Evolutionary conservation across 2,113 vertebrate species (phyloP).

Genomic region (Noctilio leporinus): DNA sequence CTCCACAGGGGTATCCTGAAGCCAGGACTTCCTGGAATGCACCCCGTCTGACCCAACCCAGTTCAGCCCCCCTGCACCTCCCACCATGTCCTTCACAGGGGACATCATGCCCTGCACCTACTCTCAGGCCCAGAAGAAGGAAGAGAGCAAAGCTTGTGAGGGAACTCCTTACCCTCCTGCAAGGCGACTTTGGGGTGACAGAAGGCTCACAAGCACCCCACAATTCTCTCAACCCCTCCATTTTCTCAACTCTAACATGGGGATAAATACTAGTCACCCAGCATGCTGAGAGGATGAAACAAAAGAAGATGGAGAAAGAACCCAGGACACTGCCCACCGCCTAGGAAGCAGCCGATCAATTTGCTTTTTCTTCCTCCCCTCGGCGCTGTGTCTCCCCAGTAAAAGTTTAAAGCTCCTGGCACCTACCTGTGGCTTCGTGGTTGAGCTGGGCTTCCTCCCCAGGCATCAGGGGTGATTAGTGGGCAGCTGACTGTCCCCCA

Average conservation of each 20-base stretch:
- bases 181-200: accelerated
- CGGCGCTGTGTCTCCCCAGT: background rate
- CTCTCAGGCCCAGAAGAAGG: background rate
- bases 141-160: background rate
- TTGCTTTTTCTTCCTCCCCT: background rate
- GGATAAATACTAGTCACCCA: background rate
- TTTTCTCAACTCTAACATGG: background rate
- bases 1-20: background rate
- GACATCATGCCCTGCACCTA: too few species aligned
- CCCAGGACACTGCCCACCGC: too few species aligned
- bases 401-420: background rate
- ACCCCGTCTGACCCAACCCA: background rate
- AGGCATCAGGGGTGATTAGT: background rate
- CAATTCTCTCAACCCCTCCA: background rate
- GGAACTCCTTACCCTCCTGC: background rate
- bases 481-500: background rate
- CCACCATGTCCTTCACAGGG: background rate
- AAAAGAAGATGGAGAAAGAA: background rate
- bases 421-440: background rate
- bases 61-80: background rate
- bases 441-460: background rate
- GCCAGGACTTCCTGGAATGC: background rate
- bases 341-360: background rate
- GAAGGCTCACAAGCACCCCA: background rate
- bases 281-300: background rate